Evolutionary conservation across 2,113 vertebrate species (phyloP), one percentile per base, ranked within the genome.

Genomic region (Kryptolebias marmoratus): DNA sequence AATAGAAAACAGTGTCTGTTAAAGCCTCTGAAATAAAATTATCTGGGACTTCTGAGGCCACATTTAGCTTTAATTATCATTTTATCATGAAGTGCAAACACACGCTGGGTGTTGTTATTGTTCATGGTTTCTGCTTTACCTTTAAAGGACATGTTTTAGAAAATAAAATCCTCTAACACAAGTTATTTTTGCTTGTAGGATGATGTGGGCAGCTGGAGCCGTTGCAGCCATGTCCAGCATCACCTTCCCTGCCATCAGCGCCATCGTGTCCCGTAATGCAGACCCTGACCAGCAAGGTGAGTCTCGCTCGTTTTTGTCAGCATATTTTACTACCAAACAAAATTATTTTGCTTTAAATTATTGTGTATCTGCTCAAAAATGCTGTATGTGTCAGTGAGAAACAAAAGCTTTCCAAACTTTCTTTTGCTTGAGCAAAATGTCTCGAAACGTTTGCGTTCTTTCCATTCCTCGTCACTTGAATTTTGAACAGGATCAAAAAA

Each of bases 141-240:
- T 47, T 64, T 5, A 49, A 44, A 1, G 22, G 10, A 18, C 9
- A 36, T n/a, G 32, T 58, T 47, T 45, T 15, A 60, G 9, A 8
- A 3, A 36, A 8, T 42, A 8, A 42, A 42, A 5, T 42, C 5
- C 39, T 4, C 3, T 36, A 36, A 7, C 36, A 60, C 3, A 18
- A 11, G 55, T 32, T 0, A 9, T 58, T 47, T 85, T 49, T 63
- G 39, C 3, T 61, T 76, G 55, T 16, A 97, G 96, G 96, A 97
- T 97, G 96, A 97, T 97, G 94, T 97, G 95, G 96, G 96, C 95
- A 27, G 96, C 96, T 9, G 96, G 96, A 71, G 95, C 96, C 0
- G 94, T 97, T 53, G 95, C 95, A 49, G 96, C 96, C 80, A 97
- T 96, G 96, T 97, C 96, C 61, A 96, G 95, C 88, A 97, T 97